Conservation (phyloP, 1,140 invertebrate species). For the Drosophila ohnishii region DNA sequence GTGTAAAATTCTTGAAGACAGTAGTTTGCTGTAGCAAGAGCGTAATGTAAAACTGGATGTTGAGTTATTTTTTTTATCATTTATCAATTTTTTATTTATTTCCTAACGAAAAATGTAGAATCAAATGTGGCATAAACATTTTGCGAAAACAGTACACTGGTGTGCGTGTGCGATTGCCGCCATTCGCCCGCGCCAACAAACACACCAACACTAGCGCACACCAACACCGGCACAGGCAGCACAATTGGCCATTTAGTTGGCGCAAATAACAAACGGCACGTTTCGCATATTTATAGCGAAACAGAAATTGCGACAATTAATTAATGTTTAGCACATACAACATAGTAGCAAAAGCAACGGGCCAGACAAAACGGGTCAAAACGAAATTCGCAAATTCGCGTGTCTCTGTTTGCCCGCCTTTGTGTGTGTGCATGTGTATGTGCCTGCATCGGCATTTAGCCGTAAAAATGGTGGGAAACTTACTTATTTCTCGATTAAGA, state of each 20-base stretch:
- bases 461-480: slow-evolving; percentile 28
- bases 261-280: slow-evolving; percentile 32
- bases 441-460: slow-evolving; percentile 26
- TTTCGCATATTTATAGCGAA: slow-evolving; percentile 43
- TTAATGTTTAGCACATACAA: slow-evolving; percentile 52
- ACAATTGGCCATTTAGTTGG: slow-evolving; percentile 50
- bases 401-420: slow-evolving; percentile 27
- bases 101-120: neutral
- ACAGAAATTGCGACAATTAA: slow-evolving; percentile 53
- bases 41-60: too few relatives aligned
- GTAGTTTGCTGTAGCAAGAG: too few relatives aligned
- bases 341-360: slow-evolving; percentile 17
- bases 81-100: neutral
- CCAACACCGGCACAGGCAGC: slow-evolving; percentile 48
- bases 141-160: slow-evolving; percentile 16
- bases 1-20: too few relatives aligned
- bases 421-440: slow-evolving; percentile 19
- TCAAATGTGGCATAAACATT: slow-evolving; percentile 33
- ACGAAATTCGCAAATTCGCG: slow-evolving; percentile 64
- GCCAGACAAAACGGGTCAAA: slow-evolving; percentile 24
- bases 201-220: slow-evolving; percentile 38
- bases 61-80: neutral
- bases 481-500: slow-evolving; percentile 32
- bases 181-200: slow-evolving; percentile 67
- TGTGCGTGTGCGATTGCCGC: slow-evolving; percentile 47